Conservation (phyloP, 2,113 vertebrate genomes). For the Sturnus vulgaris region DNA sequence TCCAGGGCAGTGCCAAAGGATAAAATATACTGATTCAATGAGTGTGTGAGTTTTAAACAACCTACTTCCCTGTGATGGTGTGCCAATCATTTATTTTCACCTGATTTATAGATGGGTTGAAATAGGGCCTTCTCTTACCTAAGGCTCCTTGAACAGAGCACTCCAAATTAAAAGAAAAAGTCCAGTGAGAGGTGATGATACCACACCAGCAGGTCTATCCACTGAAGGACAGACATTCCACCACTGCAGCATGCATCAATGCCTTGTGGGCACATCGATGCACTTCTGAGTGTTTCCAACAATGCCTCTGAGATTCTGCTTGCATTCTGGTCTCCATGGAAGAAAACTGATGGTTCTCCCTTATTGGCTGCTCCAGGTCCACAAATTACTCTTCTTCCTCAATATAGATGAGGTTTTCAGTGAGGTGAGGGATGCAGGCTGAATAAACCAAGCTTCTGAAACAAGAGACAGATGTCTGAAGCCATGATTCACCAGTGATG, state of each 20-base stretch:
- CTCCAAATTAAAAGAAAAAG: not conserved
- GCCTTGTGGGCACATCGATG: not conserved
- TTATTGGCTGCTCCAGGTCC: not conserved
- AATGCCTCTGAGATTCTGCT: not conserved
- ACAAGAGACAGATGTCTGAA: not conserved
- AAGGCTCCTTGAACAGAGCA: not conserved
- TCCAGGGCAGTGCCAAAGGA: not conserved
- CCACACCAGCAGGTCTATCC: rapidly evolving
- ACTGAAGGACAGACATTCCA: not conserved
- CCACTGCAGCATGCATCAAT: rapidly evolving
- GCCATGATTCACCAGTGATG: not conserved
- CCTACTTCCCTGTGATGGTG: too few relatives aligned
- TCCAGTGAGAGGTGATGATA: rapidly evolving
- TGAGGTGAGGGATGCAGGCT: not conserved
- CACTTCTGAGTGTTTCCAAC: rapidly evolving
- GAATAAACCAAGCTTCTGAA: not conserved
- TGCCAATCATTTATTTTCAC: not conserved
- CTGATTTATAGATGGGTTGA: not conserved
- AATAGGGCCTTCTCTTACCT: rapidly evolving
- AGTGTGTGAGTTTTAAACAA: not conserved
- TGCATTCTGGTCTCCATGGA: not conserved
- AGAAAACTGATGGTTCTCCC: not conserved
- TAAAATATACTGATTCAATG: not conserved
- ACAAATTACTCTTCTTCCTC: not conserved
- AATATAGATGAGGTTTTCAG: not conserved